Conservation (phyloP, 2,113 vertebrate species). For the Myrmecobius fasciatus region DNA sequence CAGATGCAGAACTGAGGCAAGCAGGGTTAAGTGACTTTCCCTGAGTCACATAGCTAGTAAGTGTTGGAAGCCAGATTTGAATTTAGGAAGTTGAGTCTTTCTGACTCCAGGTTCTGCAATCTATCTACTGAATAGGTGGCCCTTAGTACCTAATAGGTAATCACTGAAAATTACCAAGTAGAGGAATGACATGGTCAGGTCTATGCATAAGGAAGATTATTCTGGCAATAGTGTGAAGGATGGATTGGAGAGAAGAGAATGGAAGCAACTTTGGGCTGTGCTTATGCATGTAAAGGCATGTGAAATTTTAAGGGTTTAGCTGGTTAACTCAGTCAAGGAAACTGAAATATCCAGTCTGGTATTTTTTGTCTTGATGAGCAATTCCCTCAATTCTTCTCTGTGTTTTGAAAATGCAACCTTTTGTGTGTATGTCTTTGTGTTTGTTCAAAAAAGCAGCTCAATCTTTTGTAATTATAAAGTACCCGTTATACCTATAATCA, state of each 20-base stretch:
- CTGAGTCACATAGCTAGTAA: no score
- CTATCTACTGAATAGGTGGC: no score
- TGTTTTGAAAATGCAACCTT: neutral
- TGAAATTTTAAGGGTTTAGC: neutral
- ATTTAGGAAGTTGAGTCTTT: no score
- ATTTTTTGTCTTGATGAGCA: neutral
- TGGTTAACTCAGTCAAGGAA: neutral
- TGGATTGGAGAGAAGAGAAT: neutral
- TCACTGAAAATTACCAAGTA: neutral
- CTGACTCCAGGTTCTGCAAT: no score
- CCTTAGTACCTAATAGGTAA: neutral
- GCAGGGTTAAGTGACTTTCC: no score
- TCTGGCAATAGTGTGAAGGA: neutral
- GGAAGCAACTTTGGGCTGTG: neutral
- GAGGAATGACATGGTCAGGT: neutral
- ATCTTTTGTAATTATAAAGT: neutral
- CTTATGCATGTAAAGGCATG: neutral
- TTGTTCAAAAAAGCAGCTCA: neutral
- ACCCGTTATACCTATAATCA: neutral
- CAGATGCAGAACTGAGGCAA: no score
- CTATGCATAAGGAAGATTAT: neutral
- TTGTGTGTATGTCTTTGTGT: neutral
- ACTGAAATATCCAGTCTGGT: neutral
- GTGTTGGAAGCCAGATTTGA: no score
- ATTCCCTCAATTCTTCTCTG: neutral